Evolutionary conservation across 1,140 invertebrate species (phyloP), one percentile per base, ranked within the genome.

Genomic region (Drosophila repleta): DNA sequence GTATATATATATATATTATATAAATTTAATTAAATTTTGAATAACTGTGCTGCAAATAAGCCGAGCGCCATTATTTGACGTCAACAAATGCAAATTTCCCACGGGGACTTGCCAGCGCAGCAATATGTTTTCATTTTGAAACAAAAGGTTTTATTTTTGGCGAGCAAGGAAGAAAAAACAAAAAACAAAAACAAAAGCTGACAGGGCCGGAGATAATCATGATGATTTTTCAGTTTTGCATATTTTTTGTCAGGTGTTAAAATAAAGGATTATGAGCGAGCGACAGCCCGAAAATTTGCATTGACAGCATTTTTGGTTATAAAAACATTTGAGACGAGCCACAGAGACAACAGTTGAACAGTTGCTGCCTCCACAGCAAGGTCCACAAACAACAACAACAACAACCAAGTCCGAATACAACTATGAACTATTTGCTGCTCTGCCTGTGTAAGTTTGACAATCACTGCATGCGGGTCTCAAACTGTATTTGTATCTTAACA

Each of bases 221-320:
- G 43, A 60, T 62, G 75, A 80, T 80, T 74, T 68, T 64, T 45
- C 70, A 74, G 60, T 64, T 76, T 76, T 77, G 68, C 57, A 81
- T 81, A 64, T 80, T 60, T 60, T 67, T 58, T 69, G 78, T 45
- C 82, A 85, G 81, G 81, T 85, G 81, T 87, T 81, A 67, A 78
- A 75, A 78, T 75, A 78, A 82, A 64, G 70, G 82, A 85, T 87
- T 85, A 87, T 78, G 64, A 29, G 29, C 43, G 39, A 45, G 41
- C 52, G 18, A 39, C 37, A 45, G 55, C 49, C 46, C 46, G 26
- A 21, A 66, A 56, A 60, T 45, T 51, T 58, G n/a, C 15, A 13
- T 43, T 48, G 39, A 39, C 55, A 29, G 13, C 17, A 70, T 37
- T 52, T 52, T 52, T 43, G 43, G 46, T 52, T 85, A 85, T 82